Evolutionary conservation across 2,888 invertebrate genomes (phyloP).

Genomic region (Frankliniella fusca): DNA sequence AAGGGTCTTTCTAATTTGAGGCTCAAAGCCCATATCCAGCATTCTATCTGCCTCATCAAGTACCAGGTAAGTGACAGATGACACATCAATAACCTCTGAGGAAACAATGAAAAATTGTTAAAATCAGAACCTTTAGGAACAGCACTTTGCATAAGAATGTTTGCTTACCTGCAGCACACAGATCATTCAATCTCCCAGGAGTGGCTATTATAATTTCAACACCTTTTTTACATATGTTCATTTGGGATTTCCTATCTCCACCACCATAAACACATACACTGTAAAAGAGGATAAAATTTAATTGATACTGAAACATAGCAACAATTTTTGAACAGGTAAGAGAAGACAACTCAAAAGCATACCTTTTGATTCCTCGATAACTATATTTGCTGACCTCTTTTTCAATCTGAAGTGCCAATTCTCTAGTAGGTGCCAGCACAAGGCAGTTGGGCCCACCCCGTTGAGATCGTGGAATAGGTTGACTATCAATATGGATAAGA

Average conservation of each 20-base stretch:
- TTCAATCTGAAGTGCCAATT: constrained; percentile 89
- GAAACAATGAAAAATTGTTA: constrained; percentile 38
- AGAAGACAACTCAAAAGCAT: constrained; percentile 42
- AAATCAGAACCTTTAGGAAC: not conserved
- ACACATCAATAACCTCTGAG: constrained; percentile 63
- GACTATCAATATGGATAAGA: constrained; percentile 86
- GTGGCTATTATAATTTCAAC: constrained; percentile 94
- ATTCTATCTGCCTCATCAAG: constrained; percentile 90
- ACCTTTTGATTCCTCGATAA: constrained; percentile 82
- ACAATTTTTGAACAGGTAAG: not conserved
- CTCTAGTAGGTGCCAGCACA: constrained; percentile 87
- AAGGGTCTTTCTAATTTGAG: constrained; percentile 78
- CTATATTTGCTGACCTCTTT: constrained; percentile 84
- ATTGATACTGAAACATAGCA: not conserved
- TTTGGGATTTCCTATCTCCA: constrained; percentile 74
- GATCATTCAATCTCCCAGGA: constrained; percentile 87
- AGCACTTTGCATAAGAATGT: not conserved
- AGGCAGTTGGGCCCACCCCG: constrained; percentile 80
- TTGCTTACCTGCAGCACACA: constrained; percentile 59
- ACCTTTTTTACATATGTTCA: constrained; percentile 67
- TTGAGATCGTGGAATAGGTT: constrained; percentile 65
- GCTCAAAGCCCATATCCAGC: constrained; percentile 84
- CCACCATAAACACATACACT: constrained; percentile 91
- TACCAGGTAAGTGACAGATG: constrained; percentile 78
- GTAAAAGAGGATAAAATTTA: constrained; percentile 38